A percentile compares a stretch with the other conserved stretches of the same genome.
phyloP scores from a whole-genome alignment of 2,797 vertebrate species.

The Neoniphon sammara region DNA sequence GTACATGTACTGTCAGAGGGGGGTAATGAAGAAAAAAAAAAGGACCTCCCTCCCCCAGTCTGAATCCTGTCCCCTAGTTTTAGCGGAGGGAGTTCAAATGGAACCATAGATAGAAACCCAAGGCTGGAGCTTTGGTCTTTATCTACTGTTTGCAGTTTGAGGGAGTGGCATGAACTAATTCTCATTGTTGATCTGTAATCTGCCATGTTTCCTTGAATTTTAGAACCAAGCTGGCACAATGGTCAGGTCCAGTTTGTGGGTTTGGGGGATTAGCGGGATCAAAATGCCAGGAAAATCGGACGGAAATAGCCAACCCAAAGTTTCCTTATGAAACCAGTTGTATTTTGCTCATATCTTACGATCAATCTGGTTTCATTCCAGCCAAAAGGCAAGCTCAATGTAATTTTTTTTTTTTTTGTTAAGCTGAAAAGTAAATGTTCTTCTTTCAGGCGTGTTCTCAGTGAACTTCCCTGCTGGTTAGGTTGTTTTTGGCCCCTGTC shows the following conservation, averaged over 20 bases:
- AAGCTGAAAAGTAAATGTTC: conserved; percentile 2
- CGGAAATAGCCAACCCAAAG: conserved; percentile 12
- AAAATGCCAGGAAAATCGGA: conserved; percentile 25
- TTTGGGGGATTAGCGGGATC: conserved; percentile 62
- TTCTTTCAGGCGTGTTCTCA: conserved; percentile 3
- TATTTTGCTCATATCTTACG: background rate
- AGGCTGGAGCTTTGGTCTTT: conserved; percentile 51
- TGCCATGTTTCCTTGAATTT: conserved; percentile 43
- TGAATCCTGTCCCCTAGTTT: conserved; percentile 48
- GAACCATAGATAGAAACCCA: conserved; percentile 64
- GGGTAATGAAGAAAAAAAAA: conserved; percentile 79
- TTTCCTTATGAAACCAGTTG: background rate
- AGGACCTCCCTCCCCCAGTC: conserved; percentile 43
- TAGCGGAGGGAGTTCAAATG: conserved; percentile 70
- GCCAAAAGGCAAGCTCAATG: background rate
- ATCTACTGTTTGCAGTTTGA: conserved; percentile 72
- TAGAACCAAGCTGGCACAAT: conserved; percentile 24
- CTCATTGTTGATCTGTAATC: conserved; percentile 7
- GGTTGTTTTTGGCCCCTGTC: conserved; percentile 58
- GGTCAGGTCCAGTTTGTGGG: conserved; percentile 37
- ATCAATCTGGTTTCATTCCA: background rate
- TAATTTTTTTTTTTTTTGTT: background rate
- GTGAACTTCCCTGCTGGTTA: conserved; percentile 33
- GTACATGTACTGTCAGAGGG: conserved; percentile 76
- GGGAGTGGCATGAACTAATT: conserved; percentile 35